A percentile compares a stretch with the other conserved stretches of the same genome.
These are phyloP conservation scores for Lycodopsis pacificus DNA, from an alignment of 2,797 vertebrate genomes.

Conservation along the genomic window DNA sequence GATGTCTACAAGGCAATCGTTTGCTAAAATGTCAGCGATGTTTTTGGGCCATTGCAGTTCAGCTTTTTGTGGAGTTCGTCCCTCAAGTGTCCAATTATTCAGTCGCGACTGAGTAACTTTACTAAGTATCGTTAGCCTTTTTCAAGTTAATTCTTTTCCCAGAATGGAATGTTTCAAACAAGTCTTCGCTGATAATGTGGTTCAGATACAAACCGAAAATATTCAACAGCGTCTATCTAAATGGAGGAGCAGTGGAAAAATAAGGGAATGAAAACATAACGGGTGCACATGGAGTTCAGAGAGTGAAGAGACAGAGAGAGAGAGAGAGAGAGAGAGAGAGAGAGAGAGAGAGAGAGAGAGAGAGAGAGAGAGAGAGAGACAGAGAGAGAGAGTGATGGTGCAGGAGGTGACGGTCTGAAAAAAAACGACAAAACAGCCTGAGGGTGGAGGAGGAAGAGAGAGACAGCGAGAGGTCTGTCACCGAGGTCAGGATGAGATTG, in stretches of 20 bases:
- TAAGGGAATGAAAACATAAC: slow-evolving; percentile 16
- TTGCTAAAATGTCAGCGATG: background rate
- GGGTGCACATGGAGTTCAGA: slow-evolving; percentile 54
- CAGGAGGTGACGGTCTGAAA: slow-evolving; percentile 6
- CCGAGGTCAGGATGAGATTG: slow-evolving; percentile 55
- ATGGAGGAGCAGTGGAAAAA: background rate
- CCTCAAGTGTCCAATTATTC: background rate
- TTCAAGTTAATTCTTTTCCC: background rate
- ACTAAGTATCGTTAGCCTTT: background rate
- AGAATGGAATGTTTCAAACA: background rate
- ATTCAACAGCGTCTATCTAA: slow-evolving; percentile 32
- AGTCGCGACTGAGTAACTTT: background rate
- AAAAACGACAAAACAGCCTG: slow-evolving; percentile 50
- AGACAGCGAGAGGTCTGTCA: slow-evolving; percentile 56
- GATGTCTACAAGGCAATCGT: background rate
- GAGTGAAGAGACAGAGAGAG: background rate
- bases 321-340: background rate
- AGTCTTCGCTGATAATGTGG: background rate
- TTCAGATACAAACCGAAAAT: background rate
- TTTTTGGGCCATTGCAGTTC: background rate
- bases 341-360: background rate
- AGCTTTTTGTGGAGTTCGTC: background rate
- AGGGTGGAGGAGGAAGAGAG: slow-evolving; percentile 51
- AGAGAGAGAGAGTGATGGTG: slow-evolving; percentile 32
- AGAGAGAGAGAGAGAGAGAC: background rate